Evolutionary conservation across 2,797 vertebrate genomes (phyloP).

Genomic region (Bradypodion ventrale): DNA sequence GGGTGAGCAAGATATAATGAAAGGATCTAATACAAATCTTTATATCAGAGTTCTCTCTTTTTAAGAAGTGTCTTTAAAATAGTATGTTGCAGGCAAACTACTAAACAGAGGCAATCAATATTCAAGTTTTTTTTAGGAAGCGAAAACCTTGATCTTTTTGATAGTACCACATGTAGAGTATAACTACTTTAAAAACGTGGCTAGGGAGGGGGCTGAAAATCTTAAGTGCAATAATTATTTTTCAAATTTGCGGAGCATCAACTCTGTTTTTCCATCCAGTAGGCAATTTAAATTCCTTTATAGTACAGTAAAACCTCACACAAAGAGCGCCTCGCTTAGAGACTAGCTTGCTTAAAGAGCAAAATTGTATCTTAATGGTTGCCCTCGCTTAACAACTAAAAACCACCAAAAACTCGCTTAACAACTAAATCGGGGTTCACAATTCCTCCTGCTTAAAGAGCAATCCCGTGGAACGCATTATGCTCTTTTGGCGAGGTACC

Average conservation of each 20-base stretch:
- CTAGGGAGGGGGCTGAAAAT: neutral
- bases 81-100: neutral
- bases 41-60: slow-evolving; percentile 2
- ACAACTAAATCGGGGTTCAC: too few species aligned
- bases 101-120: neutral
- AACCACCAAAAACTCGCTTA: too few species aligned
- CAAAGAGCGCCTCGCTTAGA: too few species aligned
- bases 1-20: slow-evolving; percentile 77
- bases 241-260: neutral
- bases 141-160: neutral
- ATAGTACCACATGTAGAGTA: neutral
- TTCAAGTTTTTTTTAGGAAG: neutral
- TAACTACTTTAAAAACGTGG: neutral
- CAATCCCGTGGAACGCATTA: too few species aligned
- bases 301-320: too few species aligned
- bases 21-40: neutral
- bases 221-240: neutral
- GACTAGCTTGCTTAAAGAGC: too few species aligned
- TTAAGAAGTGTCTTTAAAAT: neutral
- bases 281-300: neutral
- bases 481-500: too few species aligned
- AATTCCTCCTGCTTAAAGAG: too few species aligned
- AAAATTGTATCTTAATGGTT: too few species aligned
- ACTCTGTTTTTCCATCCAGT: neutral
- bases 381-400: too few species aligned